A percentile compares a stretch with the other conserved stretches of the same genome.
These are phyloP conservation scores for Camponotus floridanus DNA, from an alignment of 1,140 invertebrate species.

Conservation along the genomic window DNA sequence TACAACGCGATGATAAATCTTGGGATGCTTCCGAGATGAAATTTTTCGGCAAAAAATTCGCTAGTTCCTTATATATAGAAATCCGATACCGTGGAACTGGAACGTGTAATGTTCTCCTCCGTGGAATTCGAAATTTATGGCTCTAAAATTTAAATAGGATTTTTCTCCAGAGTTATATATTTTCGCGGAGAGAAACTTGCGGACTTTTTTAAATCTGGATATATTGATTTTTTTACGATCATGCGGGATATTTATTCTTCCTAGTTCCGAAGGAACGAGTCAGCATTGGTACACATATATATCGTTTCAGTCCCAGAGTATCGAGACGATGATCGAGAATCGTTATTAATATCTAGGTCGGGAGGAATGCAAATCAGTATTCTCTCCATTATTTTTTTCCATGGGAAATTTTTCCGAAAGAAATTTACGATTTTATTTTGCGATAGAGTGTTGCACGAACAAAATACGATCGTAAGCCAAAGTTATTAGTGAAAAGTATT, in stretches of 20 bases:
- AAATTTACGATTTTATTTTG: slow-evolving; percentile 10
- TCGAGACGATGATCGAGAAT: neutral
- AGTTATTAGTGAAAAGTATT: slow-evolving; percentile 3
- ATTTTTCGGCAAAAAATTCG: slow-evolving; percentile 8
- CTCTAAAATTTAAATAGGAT: neutral
- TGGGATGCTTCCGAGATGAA: slow-evolving; percentile 33
- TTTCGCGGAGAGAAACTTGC: neutral
- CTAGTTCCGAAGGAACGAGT: neutral
- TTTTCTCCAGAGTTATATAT: neutral
- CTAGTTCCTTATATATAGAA: neutral
- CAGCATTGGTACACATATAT: neutral
- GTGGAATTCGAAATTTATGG: slow-evolving; percentile 2
- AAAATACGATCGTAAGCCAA: neutral
- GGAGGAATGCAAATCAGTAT: neutral
- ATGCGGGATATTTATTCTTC: neutral
- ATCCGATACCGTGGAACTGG: slow-evolving; percentile 36
- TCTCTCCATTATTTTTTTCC: neutral
- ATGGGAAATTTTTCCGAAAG: neutral
- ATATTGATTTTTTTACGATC: neutral
- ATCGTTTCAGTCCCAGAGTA: neutral
- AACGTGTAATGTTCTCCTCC: slow-evolving; percentile 6
- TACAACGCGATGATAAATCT: slow-evolving; percentile 51
- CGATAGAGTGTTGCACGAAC: neutral
- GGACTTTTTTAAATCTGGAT: neutral
- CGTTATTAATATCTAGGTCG: neutral